Evolutionary conservation across 1,140 invertebrate genomes (phyloP), one percentile per base, ranked within the genome.

Genomic region (Megalopta genalis): DNA sequence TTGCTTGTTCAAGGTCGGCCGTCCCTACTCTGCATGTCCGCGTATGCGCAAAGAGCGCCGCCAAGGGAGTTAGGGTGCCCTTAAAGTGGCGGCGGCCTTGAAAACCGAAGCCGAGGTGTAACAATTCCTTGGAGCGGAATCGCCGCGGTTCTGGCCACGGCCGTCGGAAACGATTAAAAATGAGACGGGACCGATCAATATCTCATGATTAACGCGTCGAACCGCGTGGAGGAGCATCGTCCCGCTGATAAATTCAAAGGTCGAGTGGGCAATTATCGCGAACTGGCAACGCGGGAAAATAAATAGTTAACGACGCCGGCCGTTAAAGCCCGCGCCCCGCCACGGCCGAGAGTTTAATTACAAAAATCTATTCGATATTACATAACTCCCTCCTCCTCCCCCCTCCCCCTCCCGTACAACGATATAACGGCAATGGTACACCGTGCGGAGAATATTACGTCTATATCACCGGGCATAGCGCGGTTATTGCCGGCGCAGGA

Each of bases 401-500:
- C n/a, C n/a, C n/a, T n/a, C n/a, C n/a, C n/a, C n/a, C n/a, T n/a
- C n/a, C n/a, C 14, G 70, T 60, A 46, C 25, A 64, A 46, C 32
- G 23, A 52, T 73, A 60, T 42, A 54, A 46, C 67, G 32, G 7
- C 18, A 81, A 27, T 68, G 82, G 63, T 74, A 66, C 81, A 64
- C 77, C 81, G 83, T 84, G 81, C 66, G 27, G 82, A 66, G 82
- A 81, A 85, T 85, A 85, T 85, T 85, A 84, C 79, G 83, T 84
- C 82, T 85, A 85, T 85, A 85, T 85, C 82, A 74, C 60, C 70
- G 76, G 14, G 37, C 39, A 25, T 63, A 60, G 54, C 66, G 68
- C 69, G 79, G 84, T 85, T 85, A 85, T 85, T 85, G 84, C 82
- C 66, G 66, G 69, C 60, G 64, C 78, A 73, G 64, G 73, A 59